Evolutionary conservation across 2,888 invertebrate genomes (phyloP), one percentile per base, ranked within the genome.

Genomic region (Xestia c-nigrum): DNA sequence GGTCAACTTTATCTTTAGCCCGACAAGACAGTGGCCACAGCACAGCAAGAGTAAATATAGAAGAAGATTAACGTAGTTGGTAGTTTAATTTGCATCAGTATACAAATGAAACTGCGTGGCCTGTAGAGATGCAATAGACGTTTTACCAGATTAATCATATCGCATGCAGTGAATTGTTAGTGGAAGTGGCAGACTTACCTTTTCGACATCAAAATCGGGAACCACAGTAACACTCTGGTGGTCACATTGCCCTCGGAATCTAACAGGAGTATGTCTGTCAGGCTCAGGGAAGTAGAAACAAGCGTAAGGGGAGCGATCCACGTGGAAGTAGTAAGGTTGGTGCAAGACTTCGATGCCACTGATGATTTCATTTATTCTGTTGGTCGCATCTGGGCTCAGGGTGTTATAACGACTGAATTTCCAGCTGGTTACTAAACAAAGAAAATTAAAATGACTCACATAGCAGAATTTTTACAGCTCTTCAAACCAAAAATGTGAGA

Each of bases 401-500:
- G 88, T 81, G 50, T 87, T 86, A 4, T 84, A 80, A 21, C 94
- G 90, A 76, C 94, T 93, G 10, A 94, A 84, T 72, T 93, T 94
- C 94, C 94, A 94, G 71, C 93, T 93, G 88, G 88, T 93, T 5
- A 94, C 94, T 94, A 63, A 50, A 73, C 14, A 55, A 63, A 43
- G 40, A 38, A 21, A 5, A n/a, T 9, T 21, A 21, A 43, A 50
- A 78, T 21, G 16, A 50, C 2, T 0, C 3, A 19, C 0, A 16
- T 2, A 4, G 16, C 31, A 47, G n/a, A 24, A 16, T 16, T 14
- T 19, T 19, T 1, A 21, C 21, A 10, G 1, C 2, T 31, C 1
- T 38, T 46, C 2, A 6, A 14, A 0, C 0, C 14, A 7, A n/a
- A 5, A 19, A 19, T n/a, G 5, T 3, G 1, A 6, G 40, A 59